These are phyloP conservation scores for Ceratoteleas bidentatus DNA, from an alignment of 1,140 invertebrate genomes.

Conservation along the genomic window DNA sequence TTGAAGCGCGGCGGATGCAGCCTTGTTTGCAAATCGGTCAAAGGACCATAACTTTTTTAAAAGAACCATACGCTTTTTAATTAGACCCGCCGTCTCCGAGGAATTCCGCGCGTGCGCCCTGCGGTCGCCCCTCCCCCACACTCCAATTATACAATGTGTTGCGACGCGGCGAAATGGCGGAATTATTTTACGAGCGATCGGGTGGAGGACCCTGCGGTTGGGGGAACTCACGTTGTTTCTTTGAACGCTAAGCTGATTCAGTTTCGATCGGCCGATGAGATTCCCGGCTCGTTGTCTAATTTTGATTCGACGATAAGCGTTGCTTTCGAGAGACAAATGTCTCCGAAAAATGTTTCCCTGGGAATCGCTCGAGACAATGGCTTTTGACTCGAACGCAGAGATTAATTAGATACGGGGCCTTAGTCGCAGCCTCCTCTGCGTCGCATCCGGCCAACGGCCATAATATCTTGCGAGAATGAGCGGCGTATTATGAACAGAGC, in stretches of 20 bases:
- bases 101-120: constrained; percentile 33
- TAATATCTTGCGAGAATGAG: constrained; percentile 62
- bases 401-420: constrained; percentile 76
- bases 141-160: too few species aligned
- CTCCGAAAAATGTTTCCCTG: too few species aligned
- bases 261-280: too few species aligned
- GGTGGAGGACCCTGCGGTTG: too few species aligned
- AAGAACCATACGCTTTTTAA: constrained; percentile 73
- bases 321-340: too few species aligned
- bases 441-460: constrained; percentile 59
- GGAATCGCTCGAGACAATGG: constrained; percentile 11
- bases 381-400: constrained; percentile 62
- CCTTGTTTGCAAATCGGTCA: constrained; percentile 76
- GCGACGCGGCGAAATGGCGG: too few species aligned
- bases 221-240: too few species aligned
- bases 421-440: background rate
- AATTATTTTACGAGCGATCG: too few species aligned
- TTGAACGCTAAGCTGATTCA: too few species aligned
- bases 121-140: too few species aligned
- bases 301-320: too few species aligned
- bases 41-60: constrained; percentile 73
- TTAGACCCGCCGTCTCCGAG: constrained; percentile 68
- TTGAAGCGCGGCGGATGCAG: constrained; percentile 68
- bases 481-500: constrained; percentile 57
- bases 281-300: too few species aligned